These are phyloP conservation scores for Erithacus rubecula DNA, from an alignment of 2,797 vertebrate species.

Conservation along the genomic window DNA sequence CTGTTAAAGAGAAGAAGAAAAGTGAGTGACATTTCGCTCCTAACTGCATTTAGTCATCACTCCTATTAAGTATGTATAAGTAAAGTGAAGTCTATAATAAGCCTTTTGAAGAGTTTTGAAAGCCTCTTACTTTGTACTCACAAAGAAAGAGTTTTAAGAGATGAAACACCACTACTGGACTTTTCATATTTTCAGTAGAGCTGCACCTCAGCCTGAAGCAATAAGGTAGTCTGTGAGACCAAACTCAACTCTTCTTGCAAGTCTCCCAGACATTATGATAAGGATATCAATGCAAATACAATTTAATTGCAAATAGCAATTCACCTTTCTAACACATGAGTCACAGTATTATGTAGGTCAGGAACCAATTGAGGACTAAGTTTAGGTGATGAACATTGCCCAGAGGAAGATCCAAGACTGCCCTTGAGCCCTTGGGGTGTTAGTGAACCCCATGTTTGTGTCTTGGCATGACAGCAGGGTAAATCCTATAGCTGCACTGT, in stretches of 20 bases:
- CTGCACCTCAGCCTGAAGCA: neutral
- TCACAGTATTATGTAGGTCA: neutral
- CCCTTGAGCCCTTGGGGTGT: neutral
- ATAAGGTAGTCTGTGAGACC: neutral
- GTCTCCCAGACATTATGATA: neutral
- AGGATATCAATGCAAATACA: neutral
- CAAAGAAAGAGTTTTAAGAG: neutral
- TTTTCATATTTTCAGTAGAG: neutral
- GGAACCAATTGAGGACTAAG: neutral
- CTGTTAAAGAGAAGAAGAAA: neutral
- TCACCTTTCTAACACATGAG: neutral
- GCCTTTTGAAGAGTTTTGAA: neutral
- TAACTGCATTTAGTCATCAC: neutral
- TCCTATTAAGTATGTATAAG: accelerated
- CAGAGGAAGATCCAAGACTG: neutral
- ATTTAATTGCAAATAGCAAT: neutral
- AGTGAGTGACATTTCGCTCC: neutral
- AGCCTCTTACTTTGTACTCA: neutral
- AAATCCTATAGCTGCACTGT: neutral
- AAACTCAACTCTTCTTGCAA: neutral
- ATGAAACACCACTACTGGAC: neutral
- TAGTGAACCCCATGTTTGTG: neutral
- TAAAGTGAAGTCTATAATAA: neutral
- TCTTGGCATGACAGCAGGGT: neutral
- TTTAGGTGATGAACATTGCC: neutral